Conservation (phyloP, 2,113 vertebrate species). For the Callorhinus ursinus region DNA sequence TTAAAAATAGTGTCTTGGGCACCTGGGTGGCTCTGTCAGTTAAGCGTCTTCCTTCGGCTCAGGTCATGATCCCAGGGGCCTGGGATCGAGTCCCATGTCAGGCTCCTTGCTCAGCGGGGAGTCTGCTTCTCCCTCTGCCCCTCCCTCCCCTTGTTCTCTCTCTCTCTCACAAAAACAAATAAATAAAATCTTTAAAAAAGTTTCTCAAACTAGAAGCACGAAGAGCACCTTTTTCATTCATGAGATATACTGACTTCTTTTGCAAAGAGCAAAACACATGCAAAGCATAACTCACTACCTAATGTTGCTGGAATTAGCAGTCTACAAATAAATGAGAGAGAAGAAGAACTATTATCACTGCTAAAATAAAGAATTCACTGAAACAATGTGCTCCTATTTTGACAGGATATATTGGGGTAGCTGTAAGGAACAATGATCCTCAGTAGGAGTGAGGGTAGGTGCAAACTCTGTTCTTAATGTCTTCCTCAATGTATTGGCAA, state of each 20-base stretch:
- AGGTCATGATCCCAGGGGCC: background rate
- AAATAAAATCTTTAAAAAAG: background rate
- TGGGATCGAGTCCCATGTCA: accelerated
- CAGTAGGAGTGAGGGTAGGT: background rate
- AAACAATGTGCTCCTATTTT: background rate
- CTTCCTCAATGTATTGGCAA: background rate
- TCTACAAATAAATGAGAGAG: background rate
- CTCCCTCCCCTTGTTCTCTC: background rate
- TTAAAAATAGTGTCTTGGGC: background rate
- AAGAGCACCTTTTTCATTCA: background rate
- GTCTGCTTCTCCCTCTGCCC: background rate
- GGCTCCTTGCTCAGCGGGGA: background rate
- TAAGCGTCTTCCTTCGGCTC: background rate
- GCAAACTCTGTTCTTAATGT: background rate
- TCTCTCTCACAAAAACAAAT: background rate
- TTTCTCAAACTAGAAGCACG: background rate
- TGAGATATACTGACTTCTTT: background rate
- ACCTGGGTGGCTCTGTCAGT: background rate
- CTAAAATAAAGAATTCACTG: background rate
- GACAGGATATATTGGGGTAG: background rate
- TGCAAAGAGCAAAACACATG: background rate
- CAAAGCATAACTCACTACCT: background rate
- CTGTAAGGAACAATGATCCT: background rate
- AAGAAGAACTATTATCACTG: background rate
- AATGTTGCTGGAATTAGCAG: background rate